A percentile compares a stretch with the other conserved stretches of the same genome.
Evolutionary conservation across 2,888 invertebrate species (phyloP).

Genomic region (Agonopterix subpropinquella): DNA sequence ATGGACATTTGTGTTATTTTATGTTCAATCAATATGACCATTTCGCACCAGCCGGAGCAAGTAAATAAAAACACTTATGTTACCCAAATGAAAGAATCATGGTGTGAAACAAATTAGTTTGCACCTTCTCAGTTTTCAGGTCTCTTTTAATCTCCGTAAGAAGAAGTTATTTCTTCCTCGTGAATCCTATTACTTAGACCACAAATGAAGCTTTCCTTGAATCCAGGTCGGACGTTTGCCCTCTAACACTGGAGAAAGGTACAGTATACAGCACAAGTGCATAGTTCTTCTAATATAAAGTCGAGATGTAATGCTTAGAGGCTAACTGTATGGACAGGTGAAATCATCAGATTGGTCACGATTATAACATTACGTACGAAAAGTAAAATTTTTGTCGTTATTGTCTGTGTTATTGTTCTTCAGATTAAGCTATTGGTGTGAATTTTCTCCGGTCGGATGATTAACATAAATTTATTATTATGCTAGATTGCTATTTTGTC

Average conservation of each 20-base stretch:
- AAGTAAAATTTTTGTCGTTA: conserved; percentile 23
- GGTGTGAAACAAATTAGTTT: too few species aligned
- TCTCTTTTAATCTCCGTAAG: too few species aligned
- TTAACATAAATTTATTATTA: too few species aligned
- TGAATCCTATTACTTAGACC: conserved; percentile 8
- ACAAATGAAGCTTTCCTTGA: conserved; percentile 34
- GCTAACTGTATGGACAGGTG: conserved; percentile 21
- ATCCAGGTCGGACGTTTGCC: conserved; percentile 53
- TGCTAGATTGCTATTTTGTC: too few species aligned
- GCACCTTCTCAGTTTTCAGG: too few species aligned
- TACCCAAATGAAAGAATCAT: too few species aligned
- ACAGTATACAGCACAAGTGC: conserved; percentile 5
- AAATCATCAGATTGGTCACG: conserved; percentile 37
- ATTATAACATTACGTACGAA: conserved; percentile 24
- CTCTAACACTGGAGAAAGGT: conserved; percentile 59
- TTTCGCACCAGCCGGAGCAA: too few species aligned
- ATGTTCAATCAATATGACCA: too few species aligned
- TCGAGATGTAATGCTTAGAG: background rate
- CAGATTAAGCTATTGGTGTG: background rate
- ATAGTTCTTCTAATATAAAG: background rate
- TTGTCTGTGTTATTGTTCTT: conserved; percentile 2
- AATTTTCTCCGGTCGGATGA: too few species aligned
- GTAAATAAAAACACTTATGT: too few species aligned
- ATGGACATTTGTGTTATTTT: too few species aligned
- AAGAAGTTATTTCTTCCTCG: too few species aligned